Base-by-base conservation (phyloP, 2,797 vertebrate species). In the Gallirallus australis region DNA sequence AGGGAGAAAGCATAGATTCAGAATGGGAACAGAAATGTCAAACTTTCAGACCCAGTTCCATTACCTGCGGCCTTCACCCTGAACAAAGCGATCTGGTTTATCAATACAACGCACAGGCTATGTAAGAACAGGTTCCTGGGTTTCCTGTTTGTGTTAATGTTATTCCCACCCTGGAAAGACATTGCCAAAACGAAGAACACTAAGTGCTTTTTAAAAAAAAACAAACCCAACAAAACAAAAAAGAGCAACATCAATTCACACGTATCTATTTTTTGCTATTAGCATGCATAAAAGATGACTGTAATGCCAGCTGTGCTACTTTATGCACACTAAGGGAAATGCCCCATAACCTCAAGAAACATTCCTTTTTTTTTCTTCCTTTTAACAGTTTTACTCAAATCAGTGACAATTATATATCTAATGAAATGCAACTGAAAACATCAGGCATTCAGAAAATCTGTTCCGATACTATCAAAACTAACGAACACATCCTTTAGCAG, bases 51-150 rank as follows among this genome's bases (percentile, higher is more conserved):
- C 8, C 14, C 18, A 11, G 4, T 40, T 70, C 27, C 33, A 59
- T 3, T 64, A 37, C 11, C 24, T 4, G 2, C 12, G 31, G 27
- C 28, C 28, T 69, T 77, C 75, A 63, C n/a, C 7, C 4, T 7
- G 11, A 68, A 11, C 12, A 53, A 9, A 0, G 2, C 7, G 13
- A 57, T 71, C 35, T 53, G 6, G 35, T 57, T 81, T 40, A 73
- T 12, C 39, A 63, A 57, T 15, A 48, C 2, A 16, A n/a, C 4
- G 11, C 0, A 0, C 0, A 28, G 4, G 25, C 33, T 23, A 8
- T 1, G 0, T 6, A 71, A 78, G 28, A 84, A 72, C 0, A 63
- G 18, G 42, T 60, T 39, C 35, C 56, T 31, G 24, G 6, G 3
- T 16, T 83, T 88, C 1, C 1, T 2, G 1, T 50, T 40, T 48